phyloP scores from a whole-genome alignment of 1,140 invertebrate genomes.

The Conus ventricosus region DNA sequence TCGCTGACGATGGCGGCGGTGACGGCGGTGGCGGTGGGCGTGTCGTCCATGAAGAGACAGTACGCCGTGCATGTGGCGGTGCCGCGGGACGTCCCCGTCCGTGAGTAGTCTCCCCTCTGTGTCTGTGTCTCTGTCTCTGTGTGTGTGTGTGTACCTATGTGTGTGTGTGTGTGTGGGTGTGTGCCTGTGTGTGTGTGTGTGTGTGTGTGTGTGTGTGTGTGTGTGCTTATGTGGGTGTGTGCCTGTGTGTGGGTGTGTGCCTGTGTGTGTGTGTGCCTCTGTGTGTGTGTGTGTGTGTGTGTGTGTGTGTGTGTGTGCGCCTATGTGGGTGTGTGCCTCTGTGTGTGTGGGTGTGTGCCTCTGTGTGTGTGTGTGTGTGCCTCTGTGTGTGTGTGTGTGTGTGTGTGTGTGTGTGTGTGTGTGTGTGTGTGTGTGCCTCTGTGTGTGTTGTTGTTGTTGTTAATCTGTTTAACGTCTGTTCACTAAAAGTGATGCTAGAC shows the following conservation, averaged over 20 bases:
- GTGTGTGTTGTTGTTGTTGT: not conserved
- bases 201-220: not conserved
- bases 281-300: not conserved
- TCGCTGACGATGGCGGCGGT: slow-evolving; percentile 20
- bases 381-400: not conserved
- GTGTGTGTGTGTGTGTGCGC: not conserved
- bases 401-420: not conserved
- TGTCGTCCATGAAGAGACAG: slow-evolving; percentile 17
- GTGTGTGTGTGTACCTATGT: not conserved
- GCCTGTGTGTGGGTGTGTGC: no score
- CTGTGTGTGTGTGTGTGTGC: not conserved
- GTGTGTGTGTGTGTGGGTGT: not conserved
- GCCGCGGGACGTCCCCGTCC: not conserved
- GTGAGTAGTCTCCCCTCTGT: not conserved
- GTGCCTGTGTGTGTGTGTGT: not conserved
- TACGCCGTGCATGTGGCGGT: slow-evolving; percentile 28
- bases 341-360: no score
- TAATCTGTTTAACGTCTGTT: no score
- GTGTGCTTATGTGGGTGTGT: not conserved
- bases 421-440: not conserved
- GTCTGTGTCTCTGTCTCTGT: not conserved
- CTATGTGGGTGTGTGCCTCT: not conserved
- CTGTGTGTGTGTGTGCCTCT: not conserved
- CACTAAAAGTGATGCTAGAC: no score
- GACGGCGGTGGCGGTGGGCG: slow-evolving; percentile 21